Conservation (phyloP, 2,888 invertebrate genomes). For the Nezara viridula region DNA sequence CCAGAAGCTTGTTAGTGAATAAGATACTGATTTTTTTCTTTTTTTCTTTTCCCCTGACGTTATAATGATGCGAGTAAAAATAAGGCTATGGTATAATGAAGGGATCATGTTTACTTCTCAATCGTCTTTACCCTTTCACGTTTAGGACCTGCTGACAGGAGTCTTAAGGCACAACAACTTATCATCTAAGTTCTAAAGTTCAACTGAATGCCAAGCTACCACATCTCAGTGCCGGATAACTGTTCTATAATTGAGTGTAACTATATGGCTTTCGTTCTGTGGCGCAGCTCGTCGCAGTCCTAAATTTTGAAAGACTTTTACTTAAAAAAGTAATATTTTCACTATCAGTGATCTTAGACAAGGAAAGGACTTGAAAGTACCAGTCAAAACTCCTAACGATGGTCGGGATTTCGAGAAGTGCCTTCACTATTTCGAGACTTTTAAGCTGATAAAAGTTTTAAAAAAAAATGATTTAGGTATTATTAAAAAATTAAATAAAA, state of each 20-base stretch:
- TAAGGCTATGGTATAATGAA: not conserved
- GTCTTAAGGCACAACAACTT: not conserved
- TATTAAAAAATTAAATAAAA: too few relatives aligned
- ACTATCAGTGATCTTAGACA: too few relatives aligned
- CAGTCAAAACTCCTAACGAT: too few relatives aligned
- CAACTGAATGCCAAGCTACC: not conserved
- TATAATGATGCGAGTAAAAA: not conserved
- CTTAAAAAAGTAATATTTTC: too few relatives aligned
- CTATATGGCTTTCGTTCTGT: not conserved
- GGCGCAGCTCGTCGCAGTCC: not conserved
- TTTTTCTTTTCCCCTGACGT: not conserved
- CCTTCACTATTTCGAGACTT: too few relatives aligned
- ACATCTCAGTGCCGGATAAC: not conserved
- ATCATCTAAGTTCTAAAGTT: not conserved
- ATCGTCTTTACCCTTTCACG: conserved; percentile 1
- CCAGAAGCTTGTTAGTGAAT: not conserved
- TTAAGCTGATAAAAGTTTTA: too few relatives aligned
- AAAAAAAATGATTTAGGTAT: too few relatives aligned
- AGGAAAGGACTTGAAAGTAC: too few relatives aligned
- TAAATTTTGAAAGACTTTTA: not conserved
- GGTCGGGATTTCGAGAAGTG: too few relatives aligned
- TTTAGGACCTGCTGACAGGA: not conserved
- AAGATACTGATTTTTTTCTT: not conserved
- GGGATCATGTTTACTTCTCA: conserved; percentile 8
- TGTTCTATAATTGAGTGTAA: not conserved